Evolutionary conservation across 37 sponge, comb jelly and placozoan species (phyloP).

Genomic region (Eunapius fragilis): DNA sequence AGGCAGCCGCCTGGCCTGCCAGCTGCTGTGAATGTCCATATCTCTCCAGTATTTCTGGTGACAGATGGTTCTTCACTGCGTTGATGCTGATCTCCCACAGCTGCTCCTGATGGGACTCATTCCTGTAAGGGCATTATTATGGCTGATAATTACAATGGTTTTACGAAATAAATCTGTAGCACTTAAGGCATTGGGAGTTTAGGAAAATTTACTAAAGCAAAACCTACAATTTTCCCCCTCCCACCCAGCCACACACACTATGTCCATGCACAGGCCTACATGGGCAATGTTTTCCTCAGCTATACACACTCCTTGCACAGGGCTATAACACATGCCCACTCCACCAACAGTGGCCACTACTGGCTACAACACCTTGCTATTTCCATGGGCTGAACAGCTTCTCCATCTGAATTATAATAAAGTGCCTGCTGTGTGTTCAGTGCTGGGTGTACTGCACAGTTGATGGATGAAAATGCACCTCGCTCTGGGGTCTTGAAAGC

Average conservation of each 20-base stretch:
- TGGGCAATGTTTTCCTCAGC: too few relatives aligned
- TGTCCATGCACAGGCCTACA: not conserved
- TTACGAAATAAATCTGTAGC: too few relatives aligned
- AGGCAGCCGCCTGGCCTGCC: not conserved
- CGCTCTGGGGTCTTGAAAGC: slow-evolving; percentile 19
- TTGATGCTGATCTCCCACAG: slow-evolving; percentile 56
- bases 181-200: too few relatives aligned
- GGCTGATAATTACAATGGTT: not conserved
- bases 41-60: slow-evolving; percentile 46
- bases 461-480: slow-evolving; percentile 70
- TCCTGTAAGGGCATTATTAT: slow-evolving; percentile 10
- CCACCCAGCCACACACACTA: too few relatives aligned
- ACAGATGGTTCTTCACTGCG: slow-evolving; percentile 39
- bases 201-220: too few relatives aligned
- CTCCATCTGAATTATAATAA: slow-evolving; percentile 35
- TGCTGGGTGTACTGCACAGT: slow-evolving; percentile 74
- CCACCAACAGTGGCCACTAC: not conserved
- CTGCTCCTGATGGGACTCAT: slow-evolving; percentile 51
- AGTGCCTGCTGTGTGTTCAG: slow-evolving; percentile 58
- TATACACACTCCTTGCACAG: not conserved
- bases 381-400: not conserved
- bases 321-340: too few relatives aligned
- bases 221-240: too few relatives aligned
- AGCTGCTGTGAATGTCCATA: slow-evolving; percentile 11
- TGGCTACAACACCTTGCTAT: not conserved